Percentiles rank a stretch among this genome's conserved stretches.
phyloP scores from a whole-genome alignment of 2,113 vertebrate species.

The Archilochus colubris region DNA sequence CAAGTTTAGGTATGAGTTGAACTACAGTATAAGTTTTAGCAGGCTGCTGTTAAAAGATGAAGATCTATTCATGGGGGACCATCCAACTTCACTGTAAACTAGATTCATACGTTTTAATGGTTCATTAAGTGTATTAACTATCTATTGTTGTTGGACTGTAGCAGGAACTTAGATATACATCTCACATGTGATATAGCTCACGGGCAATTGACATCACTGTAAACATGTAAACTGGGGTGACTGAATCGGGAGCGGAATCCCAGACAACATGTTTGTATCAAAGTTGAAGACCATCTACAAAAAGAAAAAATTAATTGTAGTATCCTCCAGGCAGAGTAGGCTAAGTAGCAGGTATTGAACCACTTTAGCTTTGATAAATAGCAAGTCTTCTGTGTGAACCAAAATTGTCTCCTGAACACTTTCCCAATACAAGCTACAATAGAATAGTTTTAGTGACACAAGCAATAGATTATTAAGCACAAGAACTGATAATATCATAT shows the following conservation, averaged over 20 bases:
- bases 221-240: not conserved
- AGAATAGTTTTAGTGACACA: not conserved
- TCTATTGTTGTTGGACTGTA: not conserved
- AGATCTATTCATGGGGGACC: not conserved
- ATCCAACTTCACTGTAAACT: not conserved
- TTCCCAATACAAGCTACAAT: not conserved
- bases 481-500: not conserved
- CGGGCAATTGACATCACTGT: not conserved
- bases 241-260: not conserved
- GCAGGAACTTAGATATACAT: not conserved
- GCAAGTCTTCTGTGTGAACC: not conserved
- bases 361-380: not conserved
- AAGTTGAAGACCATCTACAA: not conserved
- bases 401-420: not conserved
- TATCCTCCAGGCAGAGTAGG: not conserved
- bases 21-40: not conserved
- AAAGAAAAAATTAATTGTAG: not conserved
- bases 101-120: not conserved
- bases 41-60: not conserved
- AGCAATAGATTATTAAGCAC: not conserved
- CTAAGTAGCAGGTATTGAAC: not conserved
- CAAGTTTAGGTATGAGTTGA: not conserved
- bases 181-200: fast-evolving
- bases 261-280: not conserved
- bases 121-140: not conserved